Conservation (phyloP, 2,888 invertebrate genomes). For the Blastobasis lacticolella region DNA sequence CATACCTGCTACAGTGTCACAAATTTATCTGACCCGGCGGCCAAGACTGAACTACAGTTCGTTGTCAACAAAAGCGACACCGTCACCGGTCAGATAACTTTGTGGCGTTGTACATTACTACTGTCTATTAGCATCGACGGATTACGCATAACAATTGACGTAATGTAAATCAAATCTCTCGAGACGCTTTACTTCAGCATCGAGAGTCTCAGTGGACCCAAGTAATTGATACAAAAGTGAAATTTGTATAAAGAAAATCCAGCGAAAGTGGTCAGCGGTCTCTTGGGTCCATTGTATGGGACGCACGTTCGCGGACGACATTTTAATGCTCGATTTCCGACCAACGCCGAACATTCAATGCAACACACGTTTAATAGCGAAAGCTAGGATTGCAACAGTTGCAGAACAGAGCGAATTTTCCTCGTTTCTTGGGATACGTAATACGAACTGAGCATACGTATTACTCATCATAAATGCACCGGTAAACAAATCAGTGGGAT, state of each 20-base stretch:
- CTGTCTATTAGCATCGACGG: too few species aligned
- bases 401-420: background rate
- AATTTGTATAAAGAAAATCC: constrained; percentile 57
- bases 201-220: constrained; percentile 28
- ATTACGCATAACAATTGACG: background rate
- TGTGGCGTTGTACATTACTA: too few species aligned
- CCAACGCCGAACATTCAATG: constrained; percentile 15
- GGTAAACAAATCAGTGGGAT: too few species aligned
- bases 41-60: too few species aligned
- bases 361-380: constrained; percentile 23
- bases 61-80: too few species aligned
- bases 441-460: background rate
- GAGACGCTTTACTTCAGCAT: constrained; percentile 1
- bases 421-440: constrained; percentile 2
- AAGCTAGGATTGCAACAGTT: constrained; percentile 15
- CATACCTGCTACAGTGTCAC: too few species aligned
- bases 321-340: constrained; percentile 39
- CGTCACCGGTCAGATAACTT: too few species aligned
- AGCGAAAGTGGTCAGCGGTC: constrained; percentile 61
- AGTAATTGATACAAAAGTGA: constrained; percentile 58
- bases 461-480: background rate
- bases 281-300: constrained; percentile 53
- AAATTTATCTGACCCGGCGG: too few species aligned
- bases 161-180: too few species aligned
- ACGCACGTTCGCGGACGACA: constrained; percentile 52